Percentiles rank a stretch among this genome's conserved stretches.
Evolutionary conservation across 2,113 vertebrate genomes (phyloP).

Genomic region (Vicugna pacos): DNA sequence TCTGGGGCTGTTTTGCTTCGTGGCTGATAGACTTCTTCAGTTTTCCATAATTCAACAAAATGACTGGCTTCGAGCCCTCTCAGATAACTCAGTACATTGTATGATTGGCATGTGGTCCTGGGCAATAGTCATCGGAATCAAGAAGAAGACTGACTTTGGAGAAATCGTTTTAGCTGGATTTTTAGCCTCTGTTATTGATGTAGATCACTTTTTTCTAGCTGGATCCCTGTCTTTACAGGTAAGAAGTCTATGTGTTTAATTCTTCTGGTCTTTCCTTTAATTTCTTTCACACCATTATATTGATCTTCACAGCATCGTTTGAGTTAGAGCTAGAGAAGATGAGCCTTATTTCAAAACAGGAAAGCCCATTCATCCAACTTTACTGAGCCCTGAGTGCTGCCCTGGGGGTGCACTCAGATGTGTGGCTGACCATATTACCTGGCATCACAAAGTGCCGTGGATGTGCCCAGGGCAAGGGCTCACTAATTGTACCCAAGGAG

Average conservation of each 20-base stretch:
- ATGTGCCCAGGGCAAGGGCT: not conserved
- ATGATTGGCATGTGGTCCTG: conserved; percentile 97
- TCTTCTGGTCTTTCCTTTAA: conserved; percentile 46
- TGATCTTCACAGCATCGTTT: not conserved
- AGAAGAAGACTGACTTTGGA: conserved; percentile 94
- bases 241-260: conserved; percentile 59
- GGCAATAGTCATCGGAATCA: conserved; percentile 94
- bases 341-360: conserved; percentile 29
- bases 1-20: conserved; percentile 93
- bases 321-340: not conserved
- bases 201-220: conserved; percentile 96
- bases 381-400: not conserved
- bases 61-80: conserved; percentile 92
- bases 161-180: conserved; percentile 95
- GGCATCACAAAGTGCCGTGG: not conserved
- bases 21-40: conserved; percentile 92
- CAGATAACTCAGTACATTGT: conserved; percentile 94
- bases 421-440: not conserved
- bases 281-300: not conserved
- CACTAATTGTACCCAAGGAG: not conserved
- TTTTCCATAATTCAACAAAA: conserved; percentile 92
- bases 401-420: not conserved
- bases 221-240: conserved; percentile 96
- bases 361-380: not conserved
- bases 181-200: conserved; percentile 94